A percentile compares a stretch with the other conserved stretches of the same genome.
phyloP scores from a whole-genome alignment of 1,140 invertebrate genomes.

The Drosophila littoralis region DNA sequence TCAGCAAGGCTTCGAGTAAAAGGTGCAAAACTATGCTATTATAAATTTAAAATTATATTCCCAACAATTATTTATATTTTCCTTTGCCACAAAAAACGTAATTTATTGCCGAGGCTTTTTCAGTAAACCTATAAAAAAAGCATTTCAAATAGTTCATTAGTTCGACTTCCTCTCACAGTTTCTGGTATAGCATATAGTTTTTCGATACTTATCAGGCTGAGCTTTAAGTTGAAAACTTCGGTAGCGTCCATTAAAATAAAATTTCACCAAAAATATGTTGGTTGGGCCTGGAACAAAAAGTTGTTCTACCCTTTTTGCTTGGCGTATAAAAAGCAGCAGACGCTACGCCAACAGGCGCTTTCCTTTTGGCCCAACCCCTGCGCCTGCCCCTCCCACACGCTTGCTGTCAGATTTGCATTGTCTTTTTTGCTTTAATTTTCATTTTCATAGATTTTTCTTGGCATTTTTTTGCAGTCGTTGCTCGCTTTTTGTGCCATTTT shows the following conservation, averaged over 20 bases:
- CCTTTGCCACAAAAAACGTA: too few species aligned
- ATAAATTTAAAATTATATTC: too few species aligned
- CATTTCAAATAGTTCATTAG: background rate
- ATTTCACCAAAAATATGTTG: constrained; percentile 35
- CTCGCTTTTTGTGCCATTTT: constrained; percentile 52
- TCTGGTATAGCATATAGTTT: constrained; percentile 2
- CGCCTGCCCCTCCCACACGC: background rate
- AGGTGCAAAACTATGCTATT: too few species aligned
- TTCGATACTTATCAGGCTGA: constrained; percentile 2
- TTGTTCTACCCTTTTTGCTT: constrained; percentile 27
- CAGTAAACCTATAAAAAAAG: background rate
- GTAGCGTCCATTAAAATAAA: constrained; percentile 34
- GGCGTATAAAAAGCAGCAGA: constrained; percentile 25
- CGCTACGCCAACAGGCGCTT: constrained; percentile 10
- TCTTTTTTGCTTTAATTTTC: constrained; percentile 76
- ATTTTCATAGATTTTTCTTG: constrained; percentile 79
- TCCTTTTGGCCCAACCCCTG: background rate
- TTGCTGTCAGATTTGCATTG: constrained; percentile 43
- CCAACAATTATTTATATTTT: too few species aligned
- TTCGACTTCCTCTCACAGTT: too few species aligned
- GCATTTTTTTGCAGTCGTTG: constrained; percentile 38
- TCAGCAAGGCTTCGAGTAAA: too few species aligned
- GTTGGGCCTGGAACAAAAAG: constrained; percentile 13
- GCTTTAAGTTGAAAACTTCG: constrained; percentile 22
- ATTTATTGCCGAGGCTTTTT: too few species aligned